Evolutionary conservation across 2,888 invertebrate genomes (phyloP).

Genomic region (Glaucopsyche alexis): DNA sequence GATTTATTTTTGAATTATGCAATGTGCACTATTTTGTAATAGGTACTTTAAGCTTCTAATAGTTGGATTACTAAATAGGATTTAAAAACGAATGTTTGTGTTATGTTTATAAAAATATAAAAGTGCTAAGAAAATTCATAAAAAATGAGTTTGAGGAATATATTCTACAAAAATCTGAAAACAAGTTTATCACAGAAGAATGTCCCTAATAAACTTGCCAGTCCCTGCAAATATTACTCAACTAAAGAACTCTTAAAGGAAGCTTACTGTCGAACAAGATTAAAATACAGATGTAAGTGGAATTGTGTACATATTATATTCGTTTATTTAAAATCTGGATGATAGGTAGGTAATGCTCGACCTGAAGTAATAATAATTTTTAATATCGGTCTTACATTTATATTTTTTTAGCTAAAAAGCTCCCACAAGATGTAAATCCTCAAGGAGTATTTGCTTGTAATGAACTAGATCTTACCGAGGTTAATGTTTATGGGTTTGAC

Average conservation of each 20-base stretch:
- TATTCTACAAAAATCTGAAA: constrained; percentile 46
- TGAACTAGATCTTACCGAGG: constrained; percentile 93
- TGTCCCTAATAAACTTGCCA: constrained; percentile 42
- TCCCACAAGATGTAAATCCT: constrained; percentile 92
- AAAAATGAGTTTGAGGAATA: constrained; percentile 36
- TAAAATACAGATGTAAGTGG: constrained; percentile 86
- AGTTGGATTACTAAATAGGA: neutral
- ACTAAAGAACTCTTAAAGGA: constrained; percentile 74
- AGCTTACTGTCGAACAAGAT: constrained; percentile 83
- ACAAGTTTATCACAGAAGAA: constrained; percentile 48
- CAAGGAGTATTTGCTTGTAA: constrained; percentile 97
- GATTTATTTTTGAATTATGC: constrained; percentile 29
- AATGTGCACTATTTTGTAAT: constrained; percentile 20
- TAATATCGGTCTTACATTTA: constrained; percentile 10
- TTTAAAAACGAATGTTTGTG: neutral
- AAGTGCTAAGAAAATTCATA: constrained; percentile 11
- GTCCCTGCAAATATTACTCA: constrained; percentile 52
- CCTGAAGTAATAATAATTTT: neutral
- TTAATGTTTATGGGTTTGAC: constrained; percentile 98
- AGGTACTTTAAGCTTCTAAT: neutral
- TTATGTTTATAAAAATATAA: constrained; percentile 19
- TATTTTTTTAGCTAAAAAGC: constrained; percentile 86
- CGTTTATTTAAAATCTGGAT: neutral
- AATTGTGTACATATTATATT: constrained; percentile 32
- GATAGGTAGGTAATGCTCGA: neutral